phyloP scores from a whole-genome alignment of 2,888 invertebrate genomes.

The Ophraella communa region DNA sequence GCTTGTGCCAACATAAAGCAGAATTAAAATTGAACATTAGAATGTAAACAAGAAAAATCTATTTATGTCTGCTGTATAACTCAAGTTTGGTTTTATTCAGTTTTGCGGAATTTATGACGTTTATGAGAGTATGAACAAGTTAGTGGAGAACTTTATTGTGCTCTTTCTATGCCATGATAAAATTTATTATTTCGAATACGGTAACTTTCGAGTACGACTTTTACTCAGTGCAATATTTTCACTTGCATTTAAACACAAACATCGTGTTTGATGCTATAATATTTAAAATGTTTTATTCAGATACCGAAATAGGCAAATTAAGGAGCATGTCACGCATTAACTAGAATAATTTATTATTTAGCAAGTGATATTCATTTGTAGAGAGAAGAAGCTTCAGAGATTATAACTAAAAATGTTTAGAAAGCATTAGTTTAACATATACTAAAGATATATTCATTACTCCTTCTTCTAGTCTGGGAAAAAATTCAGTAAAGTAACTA shows the following conservation, averaged over 20 bases:
- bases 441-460: no score
- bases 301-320: no score
- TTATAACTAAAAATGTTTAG: no score
- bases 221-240: neutral
- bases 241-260: neutral
- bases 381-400: no score
- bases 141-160: constrained; percentile 1
- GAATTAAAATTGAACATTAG: constrained; percentile 21
- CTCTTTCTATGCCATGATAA: neutral
- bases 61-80: constrained; percentile 17
- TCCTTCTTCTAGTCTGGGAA: no score
- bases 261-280: no score
- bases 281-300: no score
- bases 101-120: constrained; percentile 7
- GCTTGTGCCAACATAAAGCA: constrained; percentile 14
- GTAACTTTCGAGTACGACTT: neutral
- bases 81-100: constrained; percentile 23
- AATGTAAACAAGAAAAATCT: constrained; percentile 24
- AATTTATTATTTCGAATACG: neutral
- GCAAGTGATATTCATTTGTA: no score
- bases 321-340: no score
- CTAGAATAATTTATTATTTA: no score
- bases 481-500: no score
- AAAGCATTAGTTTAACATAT: no score
- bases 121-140: constrained; percentile 12